Evolutionary conservation across 1,140 invertebrate genomes (phyloP).

Genomic region (Drosophila leontia): DNA sequence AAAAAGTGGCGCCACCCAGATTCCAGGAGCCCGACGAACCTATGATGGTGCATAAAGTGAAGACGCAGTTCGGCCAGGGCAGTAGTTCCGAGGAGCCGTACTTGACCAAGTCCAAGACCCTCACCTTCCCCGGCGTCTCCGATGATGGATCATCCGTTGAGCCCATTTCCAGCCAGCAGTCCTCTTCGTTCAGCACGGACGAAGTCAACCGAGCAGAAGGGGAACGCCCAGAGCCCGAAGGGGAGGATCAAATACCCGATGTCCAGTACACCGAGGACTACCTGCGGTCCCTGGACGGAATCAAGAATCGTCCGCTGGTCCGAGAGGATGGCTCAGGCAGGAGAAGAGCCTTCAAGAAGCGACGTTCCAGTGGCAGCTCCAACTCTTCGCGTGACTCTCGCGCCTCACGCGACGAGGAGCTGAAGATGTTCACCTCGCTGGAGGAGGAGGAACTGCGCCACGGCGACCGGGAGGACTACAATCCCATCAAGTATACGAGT

Average conservation of each 20-base stretch:
- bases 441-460: conserved; percentile 86
- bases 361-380: conserved; percentile 86
- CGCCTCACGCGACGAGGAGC: conserved; percentile 86
- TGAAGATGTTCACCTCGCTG: conserved; percentile 87
- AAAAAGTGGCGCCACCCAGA: conserved; percentile 54
- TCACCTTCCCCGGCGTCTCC: conserved; percentile 72
- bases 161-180: conserved; percentile 72
- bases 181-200: conserved; percentile 76
- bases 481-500: conserved; percentile 77
- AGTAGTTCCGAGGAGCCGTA: conserved; percentile 49
- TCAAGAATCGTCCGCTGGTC: conserved; percentile 86
- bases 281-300: conserved; percentile 86
- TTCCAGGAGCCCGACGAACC: conserved; percentile 58
- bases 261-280: conserved; percentile 81
- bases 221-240: conserved; percentile 77
- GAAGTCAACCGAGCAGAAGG: conserved; percentile 47
- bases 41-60: conserved; percentile 64
- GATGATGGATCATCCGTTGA: conserved; percentile 80
- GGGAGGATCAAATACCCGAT: conserved; percentile 65
- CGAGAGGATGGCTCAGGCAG: conserved; percentile 87
- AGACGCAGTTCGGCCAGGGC: conserved; percentile 76
- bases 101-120: conserved; percentile 55
- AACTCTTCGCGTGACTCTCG: conserved; percentile 86
- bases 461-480: conserved; percentile 72
- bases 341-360: conserved; percentile 87